phyloP scores from a whole-genome alignment of 2,888 invertebrate species.

The Spilosoma lubricipeda region DNA sequence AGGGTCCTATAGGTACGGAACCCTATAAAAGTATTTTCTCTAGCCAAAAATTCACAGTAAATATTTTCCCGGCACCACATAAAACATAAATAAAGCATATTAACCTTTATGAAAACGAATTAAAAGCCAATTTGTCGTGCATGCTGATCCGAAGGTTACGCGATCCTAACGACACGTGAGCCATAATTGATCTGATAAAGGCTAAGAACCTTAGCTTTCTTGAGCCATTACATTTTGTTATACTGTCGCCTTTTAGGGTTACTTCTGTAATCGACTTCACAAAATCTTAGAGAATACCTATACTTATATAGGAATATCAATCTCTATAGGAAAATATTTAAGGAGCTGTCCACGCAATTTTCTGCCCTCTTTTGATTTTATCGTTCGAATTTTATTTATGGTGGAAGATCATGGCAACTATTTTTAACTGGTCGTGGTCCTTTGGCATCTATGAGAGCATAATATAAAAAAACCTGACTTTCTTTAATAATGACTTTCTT shows the following conservation, averaged over 20 bases:
- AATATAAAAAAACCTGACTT: no score
- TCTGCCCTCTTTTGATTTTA: background rate
- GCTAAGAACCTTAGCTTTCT: slow-evolving; percentile 40
- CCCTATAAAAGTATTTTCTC: slow-evolving; percentile 18
- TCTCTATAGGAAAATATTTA: background rate
- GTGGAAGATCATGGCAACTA: no score
- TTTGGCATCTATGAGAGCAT: no score
- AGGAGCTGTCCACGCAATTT: background rate
- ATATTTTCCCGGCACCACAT: slow-evolving; percentile 37
- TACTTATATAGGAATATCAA: no score
- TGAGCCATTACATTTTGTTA: slow-evolving; percentile 31
- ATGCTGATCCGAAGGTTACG: slow-evolving; percentile 45
- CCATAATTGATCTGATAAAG: slow-evolving; percentile 64
- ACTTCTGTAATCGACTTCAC: background rate
- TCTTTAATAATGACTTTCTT: no score
- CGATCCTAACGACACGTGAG: slow-evolving; percentile 40
- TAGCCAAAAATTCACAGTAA: slow-evolving; percentile 17
- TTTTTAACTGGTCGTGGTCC: no score
- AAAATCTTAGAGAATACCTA: background rate
- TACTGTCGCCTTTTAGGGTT: slow-evolving; percentile 12
- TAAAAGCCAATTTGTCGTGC: slow-evolving; percentile 59
- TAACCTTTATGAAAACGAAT: slow-evolving; percentile 51
- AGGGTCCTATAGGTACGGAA: no score
- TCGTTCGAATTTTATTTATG: no score
- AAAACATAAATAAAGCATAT: slow-evolving; percentile 37